Conservation (phyloP, 37 sponge, comb jelly and placozoan genomes). For the Lycopodina hypogea region DNA sequence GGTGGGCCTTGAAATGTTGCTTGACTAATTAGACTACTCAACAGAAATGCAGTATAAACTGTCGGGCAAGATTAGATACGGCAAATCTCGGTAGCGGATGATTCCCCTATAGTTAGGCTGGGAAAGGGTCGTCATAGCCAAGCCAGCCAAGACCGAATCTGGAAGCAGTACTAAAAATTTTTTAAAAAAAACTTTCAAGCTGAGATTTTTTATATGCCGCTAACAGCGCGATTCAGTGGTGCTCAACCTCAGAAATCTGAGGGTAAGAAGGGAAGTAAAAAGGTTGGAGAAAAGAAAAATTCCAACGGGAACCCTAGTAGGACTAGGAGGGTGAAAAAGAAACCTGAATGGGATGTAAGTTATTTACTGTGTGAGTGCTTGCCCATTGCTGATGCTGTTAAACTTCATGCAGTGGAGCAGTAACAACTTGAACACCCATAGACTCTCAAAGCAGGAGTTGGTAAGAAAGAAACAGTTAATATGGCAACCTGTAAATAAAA, state of each 20-base stretch:
- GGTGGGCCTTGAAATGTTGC: no score
- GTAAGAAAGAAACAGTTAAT: conserved; percentile 22
- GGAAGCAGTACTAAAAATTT: no score
- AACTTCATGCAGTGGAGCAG: conserved; percentile 11
- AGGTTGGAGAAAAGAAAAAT: not conserved
- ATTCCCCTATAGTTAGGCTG: no score
- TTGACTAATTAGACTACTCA: no score
- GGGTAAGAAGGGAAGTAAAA: not conserved
- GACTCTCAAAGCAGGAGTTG: conserved; percentile 30
- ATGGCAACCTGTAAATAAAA: no score
- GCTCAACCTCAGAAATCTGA: not conserved
- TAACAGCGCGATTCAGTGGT: not conserved
- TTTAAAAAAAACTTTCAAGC: no score
- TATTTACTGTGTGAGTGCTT: not conserved
- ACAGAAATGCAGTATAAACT: no score
- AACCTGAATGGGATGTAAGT: conserved; percentile 43
- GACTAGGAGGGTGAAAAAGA: conserved; percentile 6
- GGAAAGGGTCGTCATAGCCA: no score
- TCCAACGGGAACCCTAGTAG: not conserved
- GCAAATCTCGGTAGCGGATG: no score
- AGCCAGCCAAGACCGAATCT: no score
- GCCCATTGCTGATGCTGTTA: not conserved
- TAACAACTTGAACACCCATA: conserved; percentile 20
- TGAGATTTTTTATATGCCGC: no score
- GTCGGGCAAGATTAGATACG: no score